A percentile compares a stretch with the other conserved stretches of the same genome.
Conservation (phyloP, 2,113 vertebrate genomes). For the Lagenorhynchus albirostris region DNA sequence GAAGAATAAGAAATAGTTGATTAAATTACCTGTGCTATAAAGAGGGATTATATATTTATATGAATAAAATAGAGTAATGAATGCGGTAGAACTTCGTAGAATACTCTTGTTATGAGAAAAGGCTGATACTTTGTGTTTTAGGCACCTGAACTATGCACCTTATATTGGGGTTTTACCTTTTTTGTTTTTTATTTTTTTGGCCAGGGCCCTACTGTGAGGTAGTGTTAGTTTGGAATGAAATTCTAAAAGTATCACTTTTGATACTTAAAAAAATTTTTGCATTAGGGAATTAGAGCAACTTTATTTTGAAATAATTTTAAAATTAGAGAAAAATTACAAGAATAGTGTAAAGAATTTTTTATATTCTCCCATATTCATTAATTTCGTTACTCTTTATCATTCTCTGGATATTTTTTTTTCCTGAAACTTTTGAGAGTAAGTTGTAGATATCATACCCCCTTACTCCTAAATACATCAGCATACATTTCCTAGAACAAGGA, state of each 20-base stretch:
- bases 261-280: not conserved
- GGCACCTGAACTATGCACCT: not conserved
- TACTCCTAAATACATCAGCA: not conserved
- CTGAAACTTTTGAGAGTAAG: not conserved
- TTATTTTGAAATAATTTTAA: conserved; percentile 32
- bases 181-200: not conserved
- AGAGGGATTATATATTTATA: not conserved
- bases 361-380: not conserved
- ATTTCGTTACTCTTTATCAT: not conserved
- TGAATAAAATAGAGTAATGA: not conserved
- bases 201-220: not conserved
- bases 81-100: not conserved
- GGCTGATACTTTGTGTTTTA: conserved; percentile 9
- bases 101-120: not conserved
- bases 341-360: not conserved
- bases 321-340: conserved; percentile 7
- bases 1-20: conserved; percentile 34
- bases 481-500: not conserved
- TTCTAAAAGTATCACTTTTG: not conserved
- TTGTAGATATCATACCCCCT: not conserved
- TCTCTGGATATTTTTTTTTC: not conserved
- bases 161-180: not conserved
- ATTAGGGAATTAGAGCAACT: not conserved
- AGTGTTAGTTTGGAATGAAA: conserved; percentile 14
- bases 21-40: not conserved